Conservation (phyloP, 1,140 invertebrate genomes). For the Hormaphis cornu region DNA sequence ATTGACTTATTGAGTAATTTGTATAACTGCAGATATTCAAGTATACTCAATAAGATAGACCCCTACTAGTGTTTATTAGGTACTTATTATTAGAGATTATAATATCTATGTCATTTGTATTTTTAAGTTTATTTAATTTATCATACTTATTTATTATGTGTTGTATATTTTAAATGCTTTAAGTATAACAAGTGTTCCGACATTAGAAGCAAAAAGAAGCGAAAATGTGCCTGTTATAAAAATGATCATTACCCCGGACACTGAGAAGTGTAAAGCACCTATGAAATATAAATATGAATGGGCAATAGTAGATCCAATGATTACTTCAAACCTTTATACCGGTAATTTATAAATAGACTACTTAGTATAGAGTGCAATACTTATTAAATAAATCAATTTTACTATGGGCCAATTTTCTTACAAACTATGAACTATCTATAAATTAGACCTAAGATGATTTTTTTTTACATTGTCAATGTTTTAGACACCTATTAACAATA, state of each 20-base stretch:
- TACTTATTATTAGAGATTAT: too few relatives aligned
- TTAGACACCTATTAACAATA: too few relatives aligned
- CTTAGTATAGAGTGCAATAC: neutral
- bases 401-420: too few relatives aligned
- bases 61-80: too few relatives aligned
- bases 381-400: neutral
- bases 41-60: too few relatives aligned
- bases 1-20: too few relatives aligned
- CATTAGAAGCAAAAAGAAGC: neutral
- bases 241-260: neutral
- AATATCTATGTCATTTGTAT: too few relatives aligned
- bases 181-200: rapidly evolving
- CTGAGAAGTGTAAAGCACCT: neutral
- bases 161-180: neutral
- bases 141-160: too few relatives aligned
- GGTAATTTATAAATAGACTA: too few relatives aligned
- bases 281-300: neutral
- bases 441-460: neutral
- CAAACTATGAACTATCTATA: neutral
- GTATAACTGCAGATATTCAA: too few relatives aligned
- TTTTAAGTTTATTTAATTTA: too few relatives aligned
- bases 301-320: neutral
- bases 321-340: neutral
- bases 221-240: neutral
- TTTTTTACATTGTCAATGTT: neutral